phyloP scores from a whole-genome alignment of 1,140 invertebrate genomes.

The Cydia splendana region DNA sequence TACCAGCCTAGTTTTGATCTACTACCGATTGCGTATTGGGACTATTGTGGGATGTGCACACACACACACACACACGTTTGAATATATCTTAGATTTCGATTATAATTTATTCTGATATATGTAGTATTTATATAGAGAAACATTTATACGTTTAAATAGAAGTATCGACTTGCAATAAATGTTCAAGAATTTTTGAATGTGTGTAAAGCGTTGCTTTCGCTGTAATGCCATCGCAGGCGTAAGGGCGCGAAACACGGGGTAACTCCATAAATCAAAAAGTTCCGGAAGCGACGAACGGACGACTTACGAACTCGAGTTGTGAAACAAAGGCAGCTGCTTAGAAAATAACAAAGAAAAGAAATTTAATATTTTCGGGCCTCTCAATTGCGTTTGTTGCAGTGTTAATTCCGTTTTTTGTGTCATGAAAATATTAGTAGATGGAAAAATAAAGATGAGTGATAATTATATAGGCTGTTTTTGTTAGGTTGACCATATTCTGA shows the following conservation, averaged over 20 bases:
- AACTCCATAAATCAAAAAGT: constrained; percentile 52
- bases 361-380: constrained; percentile 46
- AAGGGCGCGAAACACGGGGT: constrained; percentile 41
- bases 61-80: no score
- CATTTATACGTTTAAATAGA: no score
- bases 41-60: no score
- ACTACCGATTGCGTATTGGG: no score
- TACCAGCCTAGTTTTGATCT: no score
- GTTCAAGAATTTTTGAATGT: neutral
- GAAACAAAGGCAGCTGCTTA: constrained; percentile 46
- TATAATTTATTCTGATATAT: no score
- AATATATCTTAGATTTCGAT: no score
- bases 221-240: constrained; percentile 15
- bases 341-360: constrained; percentile 48
- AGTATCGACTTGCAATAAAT: neutral
- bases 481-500: no score
- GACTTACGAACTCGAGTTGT: constrained; percentile 43
- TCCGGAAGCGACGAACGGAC: constrained; percentile 41
- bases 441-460: neutral
- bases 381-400: constrained; percentile 29
- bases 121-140: no score
- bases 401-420: constrained; percentile 33
- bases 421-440: neutral
- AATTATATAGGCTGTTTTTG: no score
- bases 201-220: neutral